These are phyloP conservation scores for Dallia pectoralis DNA, from an alignment of 2,797 vertebrate genomes.

Conservation along the genomic window DNA sequence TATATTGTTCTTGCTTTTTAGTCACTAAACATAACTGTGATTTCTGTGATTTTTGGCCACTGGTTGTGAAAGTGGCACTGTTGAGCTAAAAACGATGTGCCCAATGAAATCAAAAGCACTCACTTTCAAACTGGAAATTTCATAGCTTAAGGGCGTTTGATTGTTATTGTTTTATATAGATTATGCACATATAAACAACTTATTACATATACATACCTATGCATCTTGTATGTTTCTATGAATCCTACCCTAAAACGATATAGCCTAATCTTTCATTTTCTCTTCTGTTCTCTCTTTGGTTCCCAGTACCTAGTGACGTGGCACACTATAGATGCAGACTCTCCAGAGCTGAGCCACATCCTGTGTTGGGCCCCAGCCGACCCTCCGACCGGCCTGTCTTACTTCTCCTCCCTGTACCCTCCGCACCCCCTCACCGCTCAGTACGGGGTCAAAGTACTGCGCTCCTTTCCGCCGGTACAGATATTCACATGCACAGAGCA, in stretches of 20 bases:
- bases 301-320: conserved; percentile 93
- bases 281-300: conserved; percentile 10
- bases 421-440: conserved; percentile 95
- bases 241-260: background rate
- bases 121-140: too few species aligned
- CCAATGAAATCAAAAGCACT: too few species aligned
- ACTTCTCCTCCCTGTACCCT: conserved; percentile 96
- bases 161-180: too few species aligned
- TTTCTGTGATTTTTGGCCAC: too few species aligned
- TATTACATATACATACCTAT: background rate
- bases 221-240: background rate
- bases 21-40: too few species aligned
- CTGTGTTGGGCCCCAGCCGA: conserved; percentile 94
- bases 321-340: conserved; percentile 96
- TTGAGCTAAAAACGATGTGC: too few species aligned
- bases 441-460: conserved; percentile 93
- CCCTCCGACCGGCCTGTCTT: conserved; percentile 93
- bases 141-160: too few species aligned
- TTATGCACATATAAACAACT: too few species aligned
- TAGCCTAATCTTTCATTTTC: background rate
- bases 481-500: background rate
- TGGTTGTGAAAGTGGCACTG: too few species aligned
- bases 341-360: conserved; percentile 93
- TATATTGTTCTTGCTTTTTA: too few species aligned
- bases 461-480: conserved; percentile 92